Conservation (phyloP, 2,113 vertebrate species). For the Phrynocephalus versicolor region DNA sequence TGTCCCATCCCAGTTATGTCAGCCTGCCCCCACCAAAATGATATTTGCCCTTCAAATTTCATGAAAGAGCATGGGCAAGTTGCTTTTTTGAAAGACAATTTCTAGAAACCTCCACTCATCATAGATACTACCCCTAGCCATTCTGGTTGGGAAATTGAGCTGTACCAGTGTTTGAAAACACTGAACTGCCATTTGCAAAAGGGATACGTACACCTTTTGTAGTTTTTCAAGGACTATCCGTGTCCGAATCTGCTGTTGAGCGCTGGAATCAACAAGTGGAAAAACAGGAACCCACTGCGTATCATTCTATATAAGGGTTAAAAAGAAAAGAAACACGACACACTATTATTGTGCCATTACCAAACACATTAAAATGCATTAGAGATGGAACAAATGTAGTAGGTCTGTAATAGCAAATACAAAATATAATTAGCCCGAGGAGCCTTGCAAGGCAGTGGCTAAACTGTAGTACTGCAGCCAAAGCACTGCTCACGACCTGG, state of each 20-base stretch:
- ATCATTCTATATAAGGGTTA: slow-evolving; percentile 46
- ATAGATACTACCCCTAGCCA: too few relatives aligned
- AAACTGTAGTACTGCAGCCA: too few relatives aligned
- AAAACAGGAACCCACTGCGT: slow-evolving; percentile 72
- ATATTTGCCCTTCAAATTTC: too few relatives aligned
- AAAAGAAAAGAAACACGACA: not conserved
- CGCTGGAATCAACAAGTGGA: slow-evolving; percentile 87
- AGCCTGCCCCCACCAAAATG: too few relatives aligned
- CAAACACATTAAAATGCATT: not conserved
- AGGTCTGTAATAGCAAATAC: not conserved
- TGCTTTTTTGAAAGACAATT: too few relatives aligned
- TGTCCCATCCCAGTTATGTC: too few relatives aligned
- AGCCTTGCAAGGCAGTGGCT: too few relatives aligned
- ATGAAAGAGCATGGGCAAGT: too few relatives aligned
- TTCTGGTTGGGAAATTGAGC: not conserved
- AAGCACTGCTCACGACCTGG: too few relatives aligned
- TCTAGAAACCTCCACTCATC: too few relatives aligned
- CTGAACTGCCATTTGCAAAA: slow-evolving; percentile 4
- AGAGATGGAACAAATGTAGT: not conserved
- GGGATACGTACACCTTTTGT: slow-evolving; percentile 81
- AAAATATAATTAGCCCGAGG: too few relatives aligned
- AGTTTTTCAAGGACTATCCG: slow-evolving; percentile 90
- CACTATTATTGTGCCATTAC: too few relatives aligned
- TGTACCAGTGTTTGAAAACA: slow-evolving; percentile 26
- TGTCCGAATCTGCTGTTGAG: slow-evolving; percentile 90